Conservation (phyloP, 2,113 vertebrate species). For the Sinocyclocheilus grahami region DNA sequence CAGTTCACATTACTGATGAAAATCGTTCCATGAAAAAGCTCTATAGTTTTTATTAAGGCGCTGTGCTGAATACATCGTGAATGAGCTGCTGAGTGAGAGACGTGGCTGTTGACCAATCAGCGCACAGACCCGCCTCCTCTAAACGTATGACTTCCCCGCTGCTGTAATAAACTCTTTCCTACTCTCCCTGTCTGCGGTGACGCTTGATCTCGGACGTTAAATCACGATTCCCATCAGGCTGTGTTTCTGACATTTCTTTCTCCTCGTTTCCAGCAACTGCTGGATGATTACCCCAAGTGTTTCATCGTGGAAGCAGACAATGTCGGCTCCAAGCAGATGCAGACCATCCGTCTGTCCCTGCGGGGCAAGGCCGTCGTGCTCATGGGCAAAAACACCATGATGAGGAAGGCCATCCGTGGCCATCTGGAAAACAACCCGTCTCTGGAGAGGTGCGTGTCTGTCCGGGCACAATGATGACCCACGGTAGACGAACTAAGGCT, state of each 20-base stretch:
- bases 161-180: too few species aligned
- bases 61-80: too few species aligned
- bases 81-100: not conserved
- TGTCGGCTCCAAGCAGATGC: conserved; percentile 99
- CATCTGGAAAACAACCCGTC: conserved; percentile 97
- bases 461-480: not conserved
- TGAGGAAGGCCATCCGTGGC: conserved; percentile 97
- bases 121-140: not conserved
- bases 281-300: conserved; percentile 98
- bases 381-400: conserved; percentile 99
- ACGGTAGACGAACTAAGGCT: not conserved
- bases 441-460: conserved; percentile 84
- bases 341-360: conserved; percentile 96
- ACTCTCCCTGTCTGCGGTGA: too few species aligned
- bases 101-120: conserved; percentile 8
- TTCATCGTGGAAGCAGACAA: conserved; percentile 98
- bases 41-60: too few species aligned
- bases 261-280: conserved; percentile 81
- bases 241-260: not conserved
- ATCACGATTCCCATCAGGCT: too few species aligned
- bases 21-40: too few species aligned
- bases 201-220: too few species aligned
- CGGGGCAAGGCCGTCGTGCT: conserved; percentile 91
- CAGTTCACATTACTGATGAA: too few species aligned
- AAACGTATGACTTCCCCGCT: too few species aligned